phyloP scores from a whole-genome alignment of 2,797 vertebrate species.

The Cossypha niveicapilla region DNA sequence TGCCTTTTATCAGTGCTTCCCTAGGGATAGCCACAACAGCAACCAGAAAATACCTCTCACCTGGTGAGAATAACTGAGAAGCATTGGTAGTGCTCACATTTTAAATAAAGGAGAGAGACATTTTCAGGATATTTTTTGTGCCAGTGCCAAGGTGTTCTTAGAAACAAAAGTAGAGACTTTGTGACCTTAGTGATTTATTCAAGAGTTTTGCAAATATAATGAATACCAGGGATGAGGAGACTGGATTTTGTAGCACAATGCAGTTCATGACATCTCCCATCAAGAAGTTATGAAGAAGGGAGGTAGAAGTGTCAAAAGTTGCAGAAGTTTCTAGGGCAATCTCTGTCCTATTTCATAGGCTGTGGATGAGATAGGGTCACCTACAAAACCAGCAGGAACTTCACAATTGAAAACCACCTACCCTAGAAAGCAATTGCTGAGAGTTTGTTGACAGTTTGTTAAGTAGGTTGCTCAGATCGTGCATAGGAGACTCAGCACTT shows the following conservation, averaged over 20 bases:
- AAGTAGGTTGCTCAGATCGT: neutral
- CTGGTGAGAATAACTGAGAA: neutral
- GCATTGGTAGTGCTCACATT: neutral
- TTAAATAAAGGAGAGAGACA: neutral
- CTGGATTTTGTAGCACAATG: neutral
- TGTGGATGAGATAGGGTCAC: neutral
- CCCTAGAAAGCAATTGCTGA: neutral
- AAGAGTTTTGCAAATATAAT: neutral
- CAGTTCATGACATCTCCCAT: neutral
- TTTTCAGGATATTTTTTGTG: neutral
- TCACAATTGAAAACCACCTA: neutral
- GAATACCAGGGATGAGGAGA: neutral
- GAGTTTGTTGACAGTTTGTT: neutral
- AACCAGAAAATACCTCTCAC: neutral
- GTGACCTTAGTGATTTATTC: neutral
- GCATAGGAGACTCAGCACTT: neutral
- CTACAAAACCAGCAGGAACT: neutral
- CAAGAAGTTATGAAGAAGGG: neutral
- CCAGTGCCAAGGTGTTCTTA: neutral
- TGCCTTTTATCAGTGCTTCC: neutral
- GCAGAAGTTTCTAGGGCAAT: neutral
- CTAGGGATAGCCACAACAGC: neutral
- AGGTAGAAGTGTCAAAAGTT: neutral
- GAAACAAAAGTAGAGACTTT: neutral
- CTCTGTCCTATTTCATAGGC: neutral